Evolutionary conservation across 2,113 vertebrate genomes (phyloP), one percentile per base, ranked within the genome.

Genomic region (Craseonycteris thonglongyai): DNA sequence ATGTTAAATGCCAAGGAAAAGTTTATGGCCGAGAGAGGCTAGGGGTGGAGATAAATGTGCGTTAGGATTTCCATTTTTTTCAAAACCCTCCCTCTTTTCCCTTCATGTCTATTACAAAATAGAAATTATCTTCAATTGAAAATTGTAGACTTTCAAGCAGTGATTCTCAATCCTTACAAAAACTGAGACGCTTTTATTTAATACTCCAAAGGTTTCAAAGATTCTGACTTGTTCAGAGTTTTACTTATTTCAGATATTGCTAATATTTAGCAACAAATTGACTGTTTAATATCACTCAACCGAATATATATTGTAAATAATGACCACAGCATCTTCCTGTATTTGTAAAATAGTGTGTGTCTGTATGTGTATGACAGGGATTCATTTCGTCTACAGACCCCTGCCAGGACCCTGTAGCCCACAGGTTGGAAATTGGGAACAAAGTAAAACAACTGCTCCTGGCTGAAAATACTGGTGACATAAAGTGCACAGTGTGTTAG

Each of bases 1-100:
- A 97, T 96, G 95, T 94, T 94, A 96, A 97, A 97, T 96, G 96
- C 85, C 96, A 97, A 96, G 96, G 96, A 79, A 88, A 96, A 94
- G 83, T 80, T 81, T 88, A 82, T 86, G 81, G 49, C 38, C 33
- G 38, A 51, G 78, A 89, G 92, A 80, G 26, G 21, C 40, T 49
- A 58, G 38, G 63, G 66, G n/a, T 71, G 47, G 75, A 88, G 40
- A 85, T 61, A 72, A 93, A 85, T 22, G 45, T 56, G 59, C 84
- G 16, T 42, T 80, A 75, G 63, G 49, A 56, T 80, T 75, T 80
- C 87, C 7, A 4, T 74, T 49, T 85, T 85, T 96, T 86, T 75
- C 56, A 84, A 45, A 95, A n/a, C n/a, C 9, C 9, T 86, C 15
- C 45, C 19, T 47, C 68, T 68, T 45, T 94, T 82, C 61, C 45